Evolutionary conservation across 2,888 invertebrate species (phyloP).

Genomic region (Eupithecia subfuscata): DNA sequence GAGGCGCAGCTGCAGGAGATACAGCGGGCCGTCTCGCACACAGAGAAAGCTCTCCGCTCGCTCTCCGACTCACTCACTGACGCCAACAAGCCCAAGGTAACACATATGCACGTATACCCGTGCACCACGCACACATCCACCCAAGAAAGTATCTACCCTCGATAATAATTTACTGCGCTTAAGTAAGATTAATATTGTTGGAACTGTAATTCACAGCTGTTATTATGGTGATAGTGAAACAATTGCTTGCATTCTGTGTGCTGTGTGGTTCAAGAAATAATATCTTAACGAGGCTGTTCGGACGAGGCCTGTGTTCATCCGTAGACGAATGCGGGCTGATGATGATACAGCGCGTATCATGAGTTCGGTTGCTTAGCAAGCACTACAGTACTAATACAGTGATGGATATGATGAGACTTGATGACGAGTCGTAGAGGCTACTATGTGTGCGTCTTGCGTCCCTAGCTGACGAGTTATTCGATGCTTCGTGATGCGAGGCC

Average conservation of each 20-base stretch:
- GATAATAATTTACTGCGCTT: too few species aligned
- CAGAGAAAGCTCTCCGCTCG: constrained; percentile 96
- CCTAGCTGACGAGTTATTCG: constrained; percentile 56
- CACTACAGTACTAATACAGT: background rate
- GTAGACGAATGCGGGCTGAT: too few species aligned
- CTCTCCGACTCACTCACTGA: constrained; percentile 95
- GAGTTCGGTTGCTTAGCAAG: background rate
- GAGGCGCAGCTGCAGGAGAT: constrained; percentile 95
- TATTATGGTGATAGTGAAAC: too few species aligned
- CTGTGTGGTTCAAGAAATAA: too few species aligned
- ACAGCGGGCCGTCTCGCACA: constrained; percentile 95
- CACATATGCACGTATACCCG: background rate
- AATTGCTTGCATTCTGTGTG: too few species aligned
- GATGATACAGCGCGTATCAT: too few species aligned
- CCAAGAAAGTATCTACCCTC: too few species aligned
- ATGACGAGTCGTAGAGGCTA: constrained; percentile 67
- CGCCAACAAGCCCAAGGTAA: constrained; percentile 67
- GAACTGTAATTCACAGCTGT: too few species aligned
- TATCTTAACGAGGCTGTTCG: background rate
- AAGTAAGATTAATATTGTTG: too few species aligned
- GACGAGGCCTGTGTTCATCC: too few species aligned
- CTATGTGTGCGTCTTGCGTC: constrained; percentile 28
- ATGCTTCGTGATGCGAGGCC: constrained; percentile 33
- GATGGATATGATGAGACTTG: constrained; percentile 63
- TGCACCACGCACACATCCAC: too few species aligned